Base-by-base conservation (phyloP, 2,113 vertebrate species). In the Gymnogyps californianus region DNA sequence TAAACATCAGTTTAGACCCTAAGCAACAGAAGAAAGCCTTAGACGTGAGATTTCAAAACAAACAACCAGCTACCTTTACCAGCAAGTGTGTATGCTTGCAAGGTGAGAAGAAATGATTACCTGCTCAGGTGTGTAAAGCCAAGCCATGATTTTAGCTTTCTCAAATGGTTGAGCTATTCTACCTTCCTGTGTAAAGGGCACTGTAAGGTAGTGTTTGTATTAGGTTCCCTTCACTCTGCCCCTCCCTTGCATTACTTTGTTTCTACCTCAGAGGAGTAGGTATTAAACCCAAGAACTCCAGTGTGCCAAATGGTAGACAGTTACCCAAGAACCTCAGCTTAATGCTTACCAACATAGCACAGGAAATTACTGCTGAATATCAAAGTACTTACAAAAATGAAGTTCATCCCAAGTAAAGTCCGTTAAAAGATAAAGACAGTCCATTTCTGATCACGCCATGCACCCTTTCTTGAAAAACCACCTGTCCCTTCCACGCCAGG, bases 371-470 rank as follows among this genome's bases (percentile, higher is more conserved):
- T 70, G 55, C 69, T 61, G 46, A 86, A 49, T 93, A 77, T n/a
- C 46, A 65, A 87, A 77, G 38, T 83, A 90, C 70, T 96, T 95
- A 91, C 66, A 96, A 85, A 92, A 93, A 76, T 31, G 59, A 90
- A 81, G 54, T 84, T 90, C 31, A 65, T 83, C 81, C 67, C 71
- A 87, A 89, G 55, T 80, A 25, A 94, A 86, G 65, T 84, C 74
- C 82, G 59, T 92, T 90, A 65, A 86, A 90, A 97, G 81, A 55
- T 49, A 86, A 78, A 84, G 32, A n/a, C 28, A 40, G 40, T 80
- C 70, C 25, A 46, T 44, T 91, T 91, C 64, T 78, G 36, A 47
- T 75, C 58, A 75, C 0, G 0, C 36, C 54, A 42, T 38, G 36
- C 28, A 44, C 18, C 46, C 38, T 46, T 91, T 57, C 66, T 59